phyloP scores from a whole-genome alignment of 2,888 invertebrate species.

The Pseudoips prasinana region DNA sequence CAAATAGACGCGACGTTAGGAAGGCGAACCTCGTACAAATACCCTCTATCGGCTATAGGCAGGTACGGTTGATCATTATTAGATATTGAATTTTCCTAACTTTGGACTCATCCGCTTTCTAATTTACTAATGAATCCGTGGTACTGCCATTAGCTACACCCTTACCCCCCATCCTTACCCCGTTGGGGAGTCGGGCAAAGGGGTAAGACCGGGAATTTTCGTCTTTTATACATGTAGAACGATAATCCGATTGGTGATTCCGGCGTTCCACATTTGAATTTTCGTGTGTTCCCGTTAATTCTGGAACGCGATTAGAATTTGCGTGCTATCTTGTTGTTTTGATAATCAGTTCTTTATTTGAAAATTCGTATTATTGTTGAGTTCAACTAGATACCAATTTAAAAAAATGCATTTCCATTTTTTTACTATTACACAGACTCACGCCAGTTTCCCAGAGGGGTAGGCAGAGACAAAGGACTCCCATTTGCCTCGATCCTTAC shows the following conservation, averaged over 20 bases:
- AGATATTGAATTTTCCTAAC: slow-evolving; percentile 82
- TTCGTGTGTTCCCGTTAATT: slow-evolving; percentile 68
- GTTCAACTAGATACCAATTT: slow-evolving; percentile 1
- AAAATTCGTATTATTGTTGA: neutral
- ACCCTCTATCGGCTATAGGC: slow-evolving; percentile 57
- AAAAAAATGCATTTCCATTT: no score
- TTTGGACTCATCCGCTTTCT: slow-evolving; percentile 82
- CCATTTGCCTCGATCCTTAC: no score
- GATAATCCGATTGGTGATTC: slow-evolving; percentile 80
- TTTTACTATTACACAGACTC: no score
- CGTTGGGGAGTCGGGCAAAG: slow-evolving; percentile 53
- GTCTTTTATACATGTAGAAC: slow-evolving; percentile 80
- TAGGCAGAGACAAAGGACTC: no score
- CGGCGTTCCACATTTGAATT: slow-evolving; percentile 75
- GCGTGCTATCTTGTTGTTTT: slow-evolving; percentile 50
- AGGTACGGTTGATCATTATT: slow-evolving; percentile 80
- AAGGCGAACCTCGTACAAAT: slow-evolving; percentile 35
- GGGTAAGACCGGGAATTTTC: slow-evolving; percentile 78
- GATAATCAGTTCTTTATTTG: slow-evolving; percentile 23
- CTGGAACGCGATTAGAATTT: slow-evolving; percentile 36
- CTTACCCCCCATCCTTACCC: slow-evolving; percentile 30
- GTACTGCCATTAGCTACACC: slow-evolving; percentile 72
- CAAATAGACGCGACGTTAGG: slow-evolving; percentile 48
- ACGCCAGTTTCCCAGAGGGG: no score
- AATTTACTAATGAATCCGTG: slow-evolving; percentile 83